Conservation (phyloP, 2,888 invertebrate species). For the Pardosa pseudoannulata region DNA sequence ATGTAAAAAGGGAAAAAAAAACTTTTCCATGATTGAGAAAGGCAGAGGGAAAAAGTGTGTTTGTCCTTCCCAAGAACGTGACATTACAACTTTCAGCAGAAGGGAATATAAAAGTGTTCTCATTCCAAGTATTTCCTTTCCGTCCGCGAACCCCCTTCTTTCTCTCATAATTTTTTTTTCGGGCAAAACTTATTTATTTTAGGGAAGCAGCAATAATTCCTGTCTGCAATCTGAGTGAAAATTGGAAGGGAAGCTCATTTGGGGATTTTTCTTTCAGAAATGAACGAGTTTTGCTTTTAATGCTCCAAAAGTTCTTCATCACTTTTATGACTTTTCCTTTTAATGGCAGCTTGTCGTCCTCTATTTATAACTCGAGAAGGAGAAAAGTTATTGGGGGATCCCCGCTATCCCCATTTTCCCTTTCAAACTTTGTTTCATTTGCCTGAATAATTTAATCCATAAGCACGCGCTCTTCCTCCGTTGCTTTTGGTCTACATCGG, state of each 20-base stretch:
- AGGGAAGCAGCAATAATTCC: slow-evolving; percentile 46
- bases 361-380: slow-evolving; percentile 21
- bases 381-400: slow-evolving; percentile 4
- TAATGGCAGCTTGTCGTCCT: slow-evolving; percentile 20
- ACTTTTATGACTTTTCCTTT: slow-evolving; percentile 59
- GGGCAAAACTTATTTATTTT: slow-evolving; percentile 54
- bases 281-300: slow-evolving; percentile 49
- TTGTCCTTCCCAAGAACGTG: slow-evolving; percentile 25
- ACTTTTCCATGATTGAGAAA: slow-evolving; percentile 64
- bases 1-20: slow-evolving; percentile 16
- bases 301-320: slow-evolving; percentile 40
- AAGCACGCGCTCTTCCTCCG: neutral
- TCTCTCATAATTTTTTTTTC: neutral
- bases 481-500: slow-evolving; percentile 3
- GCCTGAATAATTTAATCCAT: slow-evolving; percentile 12
- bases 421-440: slow-evolving; percentile 14
- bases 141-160: neutral
- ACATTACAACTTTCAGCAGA: slow-evolving; percentile 39
- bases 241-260: slow-evolving; percentile 28
- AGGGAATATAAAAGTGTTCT: slow-evolving; percentile 42
- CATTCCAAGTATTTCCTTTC: slow-evolving; percentile 21
- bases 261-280: slow-evolving; percentile 17
- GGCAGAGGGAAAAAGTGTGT: neutral
- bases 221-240: slow-evolving; percentile 46
- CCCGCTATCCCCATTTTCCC: neutral